phyloP scores from a whole-genome alignment of 2,888 invertebrate species.

The Leptinotarsa tumamoca region DNA sequence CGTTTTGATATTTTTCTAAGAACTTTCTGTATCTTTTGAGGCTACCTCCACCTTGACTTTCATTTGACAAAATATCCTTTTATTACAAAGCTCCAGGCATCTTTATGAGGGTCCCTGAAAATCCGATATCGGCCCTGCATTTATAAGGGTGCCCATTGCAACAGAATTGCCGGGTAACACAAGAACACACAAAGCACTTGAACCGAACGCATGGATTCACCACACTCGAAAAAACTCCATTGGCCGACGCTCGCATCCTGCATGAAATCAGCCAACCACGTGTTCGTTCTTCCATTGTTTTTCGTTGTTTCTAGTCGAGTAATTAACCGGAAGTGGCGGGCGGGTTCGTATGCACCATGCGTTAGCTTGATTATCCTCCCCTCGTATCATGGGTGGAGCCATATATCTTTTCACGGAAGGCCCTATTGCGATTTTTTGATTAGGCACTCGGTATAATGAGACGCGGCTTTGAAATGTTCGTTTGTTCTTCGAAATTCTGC shows the following conservation, averaged over 20 bases:
- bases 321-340: conserved; percentile 63
- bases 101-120: neutral
- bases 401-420: conserved; percentile 15
- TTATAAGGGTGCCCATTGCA: conserved; percentile 35
- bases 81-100: neutral
- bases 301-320: conserved; percentile 59
- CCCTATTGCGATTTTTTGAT: conserved; percentile 24
- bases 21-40: no score
- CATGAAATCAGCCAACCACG: conserved; percentile 61
- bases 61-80: no score
- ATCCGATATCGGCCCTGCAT: neutral
- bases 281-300: conserved; percentile 62
- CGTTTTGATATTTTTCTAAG: no score
- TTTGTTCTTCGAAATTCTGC: conserved; percentile 26
- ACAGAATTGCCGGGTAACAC: conserved; percentile 26
- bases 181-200: conserved; percentile 51
- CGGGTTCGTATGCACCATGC: conserved; percentile 54
- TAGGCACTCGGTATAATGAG: conserved; percentile 28
- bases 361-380: conserved; percentile 59
- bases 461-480: conserved; percentile 10
- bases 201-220: conserved; percentile 55
- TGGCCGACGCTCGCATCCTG: conserved; percentile 59
- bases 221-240: conserved; percentile 57
- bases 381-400: conserved; percentile 59
- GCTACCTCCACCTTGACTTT: no score